Conservation (phyloP, 2,797 vertebrate genomes). For the Enoplosus armatus region DNA sequence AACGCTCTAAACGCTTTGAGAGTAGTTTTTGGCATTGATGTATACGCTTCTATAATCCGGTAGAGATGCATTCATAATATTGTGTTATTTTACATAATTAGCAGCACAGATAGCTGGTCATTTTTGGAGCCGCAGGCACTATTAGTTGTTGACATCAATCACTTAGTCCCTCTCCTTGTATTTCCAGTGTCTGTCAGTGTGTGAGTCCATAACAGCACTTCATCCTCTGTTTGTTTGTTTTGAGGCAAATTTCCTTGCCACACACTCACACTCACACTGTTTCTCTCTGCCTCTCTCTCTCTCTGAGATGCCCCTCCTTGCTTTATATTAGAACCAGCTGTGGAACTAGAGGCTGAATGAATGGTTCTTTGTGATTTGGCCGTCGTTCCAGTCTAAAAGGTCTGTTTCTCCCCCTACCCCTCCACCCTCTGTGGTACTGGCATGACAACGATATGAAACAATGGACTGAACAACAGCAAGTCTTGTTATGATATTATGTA, state of each 20-base stretch:
- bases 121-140: not conserved
- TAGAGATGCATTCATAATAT: slow-evolving; percentile 4
- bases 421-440: slow-evolving; percentile 63
- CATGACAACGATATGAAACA: slow-evolving; percentile 80
- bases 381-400: slow-evolving; percentile 78
- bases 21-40: slow-evolving; percentile 11
- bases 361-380: slow-evolving; percentile 89
- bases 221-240: slow-evolving; percentile 78
- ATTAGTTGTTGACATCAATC: slow-evolving; percentile 43
- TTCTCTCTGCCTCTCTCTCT: slow-evolving; percentile 47
- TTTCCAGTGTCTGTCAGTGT: slow-evolving; percentile 69
- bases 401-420: slow-evolving; percentile 69
- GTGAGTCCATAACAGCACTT: slow-evolving; percentile 68
- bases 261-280: slow-evolving; percentile 49
- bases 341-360: slow-evolving; percentile 82
- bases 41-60: not conserved
- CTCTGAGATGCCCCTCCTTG: slow-evolving; percentile 75
- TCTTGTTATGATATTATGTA: slow-evolving; percentile 67
- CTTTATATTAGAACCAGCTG: slow-evolving; percentile 89
- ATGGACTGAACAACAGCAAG: slow-evolving; percentile 67
- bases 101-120: not conserved
- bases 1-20: slow-evolving; percentile 1
- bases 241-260: slow-evolving; percentile 67
- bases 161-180: slow-evolving; percentile 26
- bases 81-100: slow-evolving; percentile 13